Conservation (phyloP, 2,888 invertebrate species). For the Hirtodrosophila confusa region DNA sequence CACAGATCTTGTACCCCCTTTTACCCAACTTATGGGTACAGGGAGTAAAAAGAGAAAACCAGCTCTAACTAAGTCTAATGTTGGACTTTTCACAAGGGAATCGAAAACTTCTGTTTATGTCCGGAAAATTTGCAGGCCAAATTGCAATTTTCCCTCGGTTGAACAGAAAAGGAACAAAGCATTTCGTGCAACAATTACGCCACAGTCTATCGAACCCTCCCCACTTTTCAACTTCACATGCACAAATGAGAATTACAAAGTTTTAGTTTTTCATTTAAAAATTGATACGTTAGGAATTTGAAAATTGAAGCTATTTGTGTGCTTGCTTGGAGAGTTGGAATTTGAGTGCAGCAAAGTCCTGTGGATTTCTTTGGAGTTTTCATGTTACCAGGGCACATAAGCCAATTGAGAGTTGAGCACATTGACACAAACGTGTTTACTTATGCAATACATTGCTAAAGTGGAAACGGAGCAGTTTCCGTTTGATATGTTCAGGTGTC, state of each 20-base stretch:
- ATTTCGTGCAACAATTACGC: neutral
- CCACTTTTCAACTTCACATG: neutral
- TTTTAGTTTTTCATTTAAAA: constrained; percentile 26
- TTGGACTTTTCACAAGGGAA: neutral
- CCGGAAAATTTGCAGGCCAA: constrained; percentile 7
- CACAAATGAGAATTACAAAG: constrained; percentile 10
- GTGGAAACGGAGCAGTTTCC: neutral
- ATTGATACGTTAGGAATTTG: constrained; percentile 8
- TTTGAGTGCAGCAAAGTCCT: neutral
- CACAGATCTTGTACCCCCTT: too few relatives aligned
- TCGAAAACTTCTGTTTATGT: constrained; percentile 16
- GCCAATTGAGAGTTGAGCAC: neutral
- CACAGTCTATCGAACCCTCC: neutral
- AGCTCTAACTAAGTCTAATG: neutral
- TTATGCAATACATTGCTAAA: neutral
- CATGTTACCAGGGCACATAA: neutral
- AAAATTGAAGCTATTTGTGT: constrained; percentile 1
- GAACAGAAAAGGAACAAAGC: constrained; percentile 12
- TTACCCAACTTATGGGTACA: too few relatives aligned
- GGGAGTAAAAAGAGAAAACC: too few relatives aligned
- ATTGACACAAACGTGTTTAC: neutral
- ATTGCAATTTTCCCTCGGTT: constrained; percentile 18
- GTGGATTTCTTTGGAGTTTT: neutral
- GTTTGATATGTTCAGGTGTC: too few relatives aligned
- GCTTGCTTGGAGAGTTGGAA: constrained; percentile 3